Base-by-base conservation (phyloP, 2,888 invertebrate genomes). In the Octodonta nipae region DNA sequence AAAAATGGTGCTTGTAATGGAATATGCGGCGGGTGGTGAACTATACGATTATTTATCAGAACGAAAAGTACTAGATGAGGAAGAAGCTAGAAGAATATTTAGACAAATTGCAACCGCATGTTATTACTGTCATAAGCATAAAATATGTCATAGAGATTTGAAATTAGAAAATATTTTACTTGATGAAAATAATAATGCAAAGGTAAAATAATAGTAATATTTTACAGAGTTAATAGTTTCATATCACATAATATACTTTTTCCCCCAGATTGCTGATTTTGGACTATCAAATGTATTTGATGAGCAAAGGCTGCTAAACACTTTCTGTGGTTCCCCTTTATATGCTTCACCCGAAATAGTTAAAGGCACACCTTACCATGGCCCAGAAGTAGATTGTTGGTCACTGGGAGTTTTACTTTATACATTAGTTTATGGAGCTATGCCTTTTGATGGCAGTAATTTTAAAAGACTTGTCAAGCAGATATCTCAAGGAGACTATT, bases 1-100 rank as follows among this genome's bases (percentile, higher is more conserved):
- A 66, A 93, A 95, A 69, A 96, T 98, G 78, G 93, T 98, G 49
- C 73, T 98, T 45, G 95, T 98, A 16, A 95, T 98, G 95, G 96
- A 98, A 66, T 96, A 93, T 64, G 96, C 96, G 44, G 86, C 87
- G 38, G 96, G 96, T 36, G 96, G 98, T 37, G 98, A 98, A 66
- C 69, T 98, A 15, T 98, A 96, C 61, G 96, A 95, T 65, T 95
- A 89, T 65, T 73, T 95, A 47, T 88, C 87, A 56, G 85, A 88
- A 58, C 71, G 84, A 46, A 91, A 91, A 67, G 85, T 89, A 46
- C 70, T 96, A 46, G 71, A 75, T 44, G 93, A 95, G 59, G 79
- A 81, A 38, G 95, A 95, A 67, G 92, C 95, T 1, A 71, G 92
- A 47, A 72, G 92, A 54, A 82, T 96, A 65, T 95, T 95, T 64